Conservation (phyloP, 2,888 invertebrate genomes). For the Agonopterix arenella region DNA sequence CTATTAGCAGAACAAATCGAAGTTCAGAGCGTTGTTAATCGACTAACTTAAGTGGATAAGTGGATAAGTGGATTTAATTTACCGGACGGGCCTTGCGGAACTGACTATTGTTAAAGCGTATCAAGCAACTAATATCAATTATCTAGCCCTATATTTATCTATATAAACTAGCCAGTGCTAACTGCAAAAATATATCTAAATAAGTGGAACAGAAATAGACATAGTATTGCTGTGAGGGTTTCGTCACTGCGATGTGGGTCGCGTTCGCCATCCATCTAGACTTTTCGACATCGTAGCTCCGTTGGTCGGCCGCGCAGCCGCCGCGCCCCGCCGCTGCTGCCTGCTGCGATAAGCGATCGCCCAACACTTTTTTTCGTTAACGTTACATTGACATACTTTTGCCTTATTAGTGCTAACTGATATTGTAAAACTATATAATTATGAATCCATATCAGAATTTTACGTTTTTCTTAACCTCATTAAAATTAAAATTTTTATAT, state of each 20-base stretch:
- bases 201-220: conserved; percentile 24
- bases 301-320: conserved; percentile 19
- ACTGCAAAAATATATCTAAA: neutral
- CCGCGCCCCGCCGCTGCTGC: conserved; percentile 6
- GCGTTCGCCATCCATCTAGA: conserved; percentile 37
- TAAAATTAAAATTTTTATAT: too few species aligned
- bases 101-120: too few species aligned
- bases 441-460: neutral
- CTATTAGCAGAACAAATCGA: too few species aligned
- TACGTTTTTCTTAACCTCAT: neutral
- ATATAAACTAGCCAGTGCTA: too few species aligned
- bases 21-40: too few species aligned
- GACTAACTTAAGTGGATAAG: too few species aligned
- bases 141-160: too few species aligned
- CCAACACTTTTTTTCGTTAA: conserved; percentile 42
- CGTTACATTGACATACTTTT: conserved; percentile 47
- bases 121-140: too few species aligned
- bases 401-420: conserved; percentile 14
- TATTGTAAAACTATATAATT: conserved; percentile 10
- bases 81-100: too few species aligned
- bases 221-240: conserved; percentile 29
- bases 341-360: conserved; percentile 33
- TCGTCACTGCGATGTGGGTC: conserved; percentile 55
- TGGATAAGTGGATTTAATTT: too few species aligned
- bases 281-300: conserved; percentile 50